These are phyloP conservation scores for Shargacucullia verbasci DNA, from an alignment of 2,888 invertebrate genomes.

Conservation along the genomic window DNA sequence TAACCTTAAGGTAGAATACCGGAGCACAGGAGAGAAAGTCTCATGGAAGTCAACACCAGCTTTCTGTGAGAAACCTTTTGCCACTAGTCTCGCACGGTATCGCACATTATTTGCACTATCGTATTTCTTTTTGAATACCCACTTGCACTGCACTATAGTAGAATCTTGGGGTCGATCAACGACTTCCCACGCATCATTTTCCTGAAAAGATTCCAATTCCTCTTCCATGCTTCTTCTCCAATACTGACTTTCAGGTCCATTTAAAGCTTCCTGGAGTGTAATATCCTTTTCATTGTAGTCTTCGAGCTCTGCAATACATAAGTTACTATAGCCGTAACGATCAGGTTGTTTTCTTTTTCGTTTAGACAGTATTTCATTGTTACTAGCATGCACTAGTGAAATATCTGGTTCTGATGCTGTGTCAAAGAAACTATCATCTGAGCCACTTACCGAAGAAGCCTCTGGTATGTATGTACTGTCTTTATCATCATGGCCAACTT, in stretches of 20 bases:
- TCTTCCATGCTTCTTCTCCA: conserved; percentile 12
- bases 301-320: no score
- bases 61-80: conserved; percentile 29
- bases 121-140: conserved; percentile 13
- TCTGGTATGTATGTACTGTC: no score
- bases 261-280: no score
- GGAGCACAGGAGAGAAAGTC: conserved; percentile 10
- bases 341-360: no score
- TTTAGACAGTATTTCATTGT: no score
- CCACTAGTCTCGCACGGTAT: conserved; percentile 30
- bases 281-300: no score
- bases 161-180: conserved; percentile 3
- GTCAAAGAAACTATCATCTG: not conserved
- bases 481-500: no score
- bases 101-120: conserved; percentile 16
- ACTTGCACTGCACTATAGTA: conserved; percentile 7
- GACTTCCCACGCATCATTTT: conserved; percentile 21
- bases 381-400: no score
- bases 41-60: conserved; percentile 19
- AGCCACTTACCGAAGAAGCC: not conserved
- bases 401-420: not conserved
- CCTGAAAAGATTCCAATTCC: conserved; percentile 8
- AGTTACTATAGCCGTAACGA: no score
- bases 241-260: not conserved
- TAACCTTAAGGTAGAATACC: conserved; percentile 8